A percentile compares a stretch with the other conserved stretches of the same genome.
These are phyloP conservation scores for Danaus melanippus DNA, from an alignment of 1,140 invertebrate genomes.

Conservation along the genomic window DNA sequence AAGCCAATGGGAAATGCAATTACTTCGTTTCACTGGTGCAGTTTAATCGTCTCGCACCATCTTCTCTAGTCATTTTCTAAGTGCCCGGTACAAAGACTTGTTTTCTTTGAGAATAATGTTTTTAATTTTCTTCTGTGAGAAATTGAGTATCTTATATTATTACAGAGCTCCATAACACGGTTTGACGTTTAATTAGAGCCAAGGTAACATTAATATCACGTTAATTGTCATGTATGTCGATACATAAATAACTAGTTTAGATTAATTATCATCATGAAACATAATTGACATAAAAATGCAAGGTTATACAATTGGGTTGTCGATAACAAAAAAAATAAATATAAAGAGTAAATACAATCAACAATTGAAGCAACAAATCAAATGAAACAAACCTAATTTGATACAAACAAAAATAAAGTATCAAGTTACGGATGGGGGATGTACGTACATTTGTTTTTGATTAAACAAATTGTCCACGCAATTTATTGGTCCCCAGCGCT, in stretches of 20 bases:
- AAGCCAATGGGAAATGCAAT: slow-evolving; percentile 21
- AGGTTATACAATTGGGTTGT: background rate
- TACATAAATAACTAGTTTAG: too few species aligned
- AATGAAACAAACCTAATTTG: slow-evolving; percentile 44
- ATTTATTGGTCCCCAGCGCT: slow-evolving; percentile 56
- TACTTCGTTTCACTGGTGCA: slow-evolving; percentile 19
- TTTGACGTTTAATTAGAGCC: too few species aligned
- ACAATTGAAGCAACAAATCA: slow-evolving; percentile 5
- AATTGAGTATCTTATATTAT: too few species aligned
- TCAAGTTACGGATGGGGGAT: slow-evolving; percentile 36
- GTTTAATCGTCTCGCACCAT: slow-evolving; percentile 12
- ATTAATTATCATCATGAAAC: too few species aligned
- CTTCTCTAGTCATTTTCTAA: too few species aligned
- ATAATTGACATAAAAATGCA: too few species aligned
- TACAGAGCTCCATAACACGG: too few species aligned
- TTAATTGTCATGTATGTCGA: too few species aligned
- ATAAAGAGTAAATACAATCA: background rate
- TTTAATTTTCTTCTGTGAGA: too few species aligned
- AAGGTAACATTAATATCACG: too few species aligned
- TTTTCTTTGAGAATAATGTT: too few species aligned
- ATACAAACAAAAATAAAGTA: slow-evolving; percentile 57
- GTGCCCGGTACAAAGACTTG: too few species aligned
- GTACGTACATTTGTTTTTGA: slow-evolving; percentile 64
- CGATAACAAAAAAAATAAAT: background rate
- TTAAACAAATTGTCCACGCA: slow-evolving; percentile 67